Percentiles rank a stretch among this genome's conserved stretches.
These are phyloP conservation scores for Netelia virgata DNA, from an alignment of 2,888 invertebrate genomes.

Conservation along the genomic window DNA sequence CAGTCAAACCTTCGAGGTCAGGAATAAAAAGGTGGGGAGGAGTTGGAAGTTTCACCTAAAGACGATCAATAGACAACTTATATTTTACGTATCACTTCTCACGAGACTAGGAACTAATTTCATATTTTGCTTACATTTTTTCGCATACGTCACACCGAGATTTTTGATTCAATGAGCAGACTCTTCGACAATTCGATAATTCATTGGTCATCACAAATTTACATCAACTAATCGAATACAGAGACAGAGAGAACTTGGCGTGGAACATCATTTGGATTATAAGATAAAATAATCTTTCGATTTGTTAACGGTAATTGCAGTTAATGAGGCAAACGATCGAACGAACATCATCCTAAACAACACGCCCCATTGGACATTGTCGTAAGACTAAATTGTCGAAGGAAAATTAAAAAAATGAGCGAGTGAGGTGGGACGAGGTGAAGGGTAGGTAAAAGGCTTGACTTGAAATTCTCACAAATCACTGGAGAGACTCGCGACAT, in stretches of 20 bases:
- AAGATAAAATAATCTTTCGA: background rate
- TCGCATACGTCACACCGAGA: slow-evolving; percentile 7
- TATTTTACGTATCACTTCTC: slow-evolving; percentile 79
- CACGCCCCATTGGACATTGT: background rate
- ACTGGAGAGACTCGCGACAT: slow-evolving; percentile 47
- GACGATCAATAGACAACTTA: slow-evolving; percentile 75
- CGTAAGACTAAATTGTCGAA: slow-evolving; percentile 16
- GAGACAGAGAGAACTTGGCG: slow-evolving; percentile 5
- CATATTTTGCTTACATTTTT: slow-evolving; percentile 62
- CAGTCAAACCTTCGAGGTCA: slow-evolving; percentile 76
- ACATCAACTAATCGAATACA: slow-evolving; percentile 22
- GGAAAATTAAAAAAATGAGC: slow-evolving; percentile 8
- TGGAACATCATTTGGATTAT: slow-evolving; percentile 1
- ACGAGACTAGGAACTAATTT: slow-evolving; percentile 83
- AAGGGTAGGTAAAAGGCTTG: slow-evolving; percentile 72
- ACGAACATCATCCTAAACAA: background rate
- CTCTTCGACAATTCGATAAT: slow-evolving; percentile 48
- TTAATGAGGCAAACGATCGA: slow-evolving; percentile 9
- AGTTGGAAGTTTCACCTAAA: slow-evolving; percentile 52
- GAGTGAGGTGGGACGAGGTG: background rate
- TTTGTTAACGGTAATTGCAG: slow-evolving; percentile 4
- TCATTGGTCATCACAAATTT: slow-evolving; percentile 55
- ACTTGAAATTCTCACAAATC: slow-evolving; percentile 69
- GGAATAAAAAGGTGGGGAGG: background rate
- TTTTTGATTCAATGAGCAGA: slow-evolving; percentile 68